Percentiles rank a stretch among this genome's conserved stretches.
phyloP scores from a whole-genome alignment of 2,113 vertebrate genomes.

The Puffinus mauretanicus region DNA sequence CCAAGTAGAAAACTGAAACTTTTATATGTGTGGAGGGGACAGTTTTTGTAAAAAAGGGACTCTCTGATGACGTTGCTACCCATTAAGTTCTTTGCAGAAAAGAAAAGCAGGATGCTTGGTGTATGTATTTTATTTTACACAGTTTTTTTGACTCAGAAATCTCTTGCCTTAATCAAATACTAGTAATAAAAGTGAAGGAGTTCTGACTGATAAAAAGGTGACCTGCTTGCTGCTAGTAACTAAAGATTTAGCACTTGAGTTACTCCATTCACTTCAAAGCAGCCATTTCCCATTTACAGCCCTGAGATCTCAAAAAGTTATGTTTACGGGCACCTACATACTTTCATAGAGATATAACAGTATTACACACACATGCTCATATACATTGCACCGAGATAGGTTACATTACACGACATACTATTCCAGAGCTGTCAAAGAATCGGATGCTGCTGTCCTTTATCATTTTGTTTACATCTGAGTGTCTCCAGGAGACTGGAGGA shows the following conservation, averaged over 20 bases:
- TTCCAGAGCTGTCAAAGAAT: constrained; percentile 10
- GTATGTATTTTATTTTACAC: neutral
- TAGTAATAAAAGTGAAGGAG: neutral
- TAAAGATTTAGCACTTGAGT: neutral
- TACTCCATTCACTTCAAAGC: neutral
- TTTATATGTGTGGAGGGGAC: neutral
- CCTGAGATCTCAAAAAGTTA: neutral
- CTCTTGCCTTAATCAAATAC: neutral
- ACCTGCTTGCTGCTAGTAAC: neutral
- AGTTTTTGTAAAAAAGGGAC: neutral
- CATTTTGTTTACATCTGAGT: neutral
- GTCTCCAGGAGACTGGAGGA: constrained; percentile 6
- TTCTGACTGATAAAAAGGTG: neutral
- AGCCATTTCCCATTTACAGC: neutral
- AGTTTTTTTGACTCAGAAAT: neutral
- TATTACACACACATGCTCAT: neutral
- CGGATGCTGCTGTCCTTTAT: neutral
- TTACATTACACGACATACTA: neutral
- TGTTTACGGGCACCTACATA: neutral
- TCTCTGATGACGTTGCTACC: neutral
- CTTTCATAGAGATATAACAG: neutral
- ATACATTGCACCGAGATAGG: neutral
- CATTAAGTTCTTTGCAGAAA: neutral
- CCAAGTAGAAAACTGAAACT: neutral
- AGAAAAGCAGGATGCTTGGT: neutral